These are phyloP conservation scores for Ariopsis seemanni DNA, from an alignment of 2,113 vertebrate species.

Conservation along the genomic window DNA sequence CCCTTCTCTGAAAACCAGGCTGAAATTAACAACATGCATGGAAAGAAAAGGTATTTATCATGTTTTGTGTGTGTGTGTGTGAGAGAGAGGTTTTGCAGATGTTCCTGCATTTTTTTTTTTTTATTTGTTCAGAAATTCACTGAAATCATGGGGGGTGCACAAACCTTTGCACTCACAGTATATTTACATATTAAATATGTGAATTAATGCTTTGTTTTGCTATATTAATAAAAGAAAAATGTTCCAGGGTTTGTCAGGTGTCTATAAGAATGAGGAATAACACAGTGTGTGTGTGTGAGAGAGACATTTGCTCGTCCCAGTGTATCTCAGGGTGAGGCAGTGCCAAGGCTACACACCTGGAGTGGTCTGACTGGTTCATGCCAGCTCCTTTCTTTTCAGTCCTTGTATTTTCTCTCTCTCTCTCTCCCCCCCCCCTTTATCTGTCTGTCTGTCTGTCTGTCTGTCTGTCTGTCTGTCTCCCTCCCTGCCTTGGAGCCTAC, in stretches of 20 bases:
- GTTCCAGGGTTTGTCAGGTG: neutral
- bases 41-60: neutral
- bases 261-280: neutral
- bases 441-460: slow-evolving; percentile 43
- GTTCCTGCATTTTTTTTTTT: neutral
- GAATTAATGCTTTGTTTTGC: neutral
- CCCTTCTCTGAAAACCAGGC: neutral
- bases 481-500: slow-evolving; percentile 62
- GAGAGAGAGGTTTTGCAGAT: neutral
- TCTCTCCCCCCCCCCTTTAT: slow-evolving; percentile 33
- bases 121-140: neutral
- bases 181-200: neutral
- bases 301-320: slow-evolving; percentile 34
- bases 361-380: slow-evolving; percentile 62
- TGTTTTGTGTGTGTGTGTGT: too few relatives aligned
- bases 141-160: neutral
- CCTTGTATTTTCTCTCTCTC: neutral
- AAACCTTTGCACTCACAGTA: neutral
- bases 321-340: slow-evolving; percentile 34
- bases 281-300: neutral
- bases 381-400: slow-evolving; percentile 57
- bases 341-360: slow-evolving; percentile 57
- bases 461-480: slow-evolving; percentile 30
- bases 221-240: neutral
- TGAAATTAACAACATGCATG: neutral